A percentile compares a stretch with the other conserved stretches of the same genome.
Conservation (phyloP, 2,888 invertebrate genomes). For the Argyra leucocephala region DNA sequence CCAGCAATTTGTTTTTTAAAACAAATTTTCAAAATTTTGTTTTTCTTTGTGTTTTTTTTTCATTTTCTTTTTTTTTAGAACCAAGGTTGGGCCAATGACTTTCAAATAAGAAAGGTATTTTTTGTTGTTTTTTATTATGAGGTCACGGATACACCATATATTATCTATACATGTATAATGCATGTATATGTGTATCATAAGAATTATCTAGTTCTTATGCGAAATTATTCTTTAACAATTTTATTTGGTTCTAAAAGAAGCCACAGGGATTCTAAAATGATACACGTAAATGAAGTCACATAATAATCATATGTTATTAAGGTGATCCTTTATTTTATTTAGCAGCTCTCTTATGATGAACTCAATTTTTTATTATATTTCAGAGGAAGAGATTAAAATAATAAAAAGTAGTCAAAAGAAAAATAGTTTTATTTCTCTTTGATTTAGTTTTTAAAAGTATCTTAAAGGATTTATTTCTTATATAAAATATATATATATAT, state of each 20-base stretch:
- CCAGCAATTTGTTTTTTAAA: too few species aligned
- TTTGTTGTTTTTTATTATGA: background rate
- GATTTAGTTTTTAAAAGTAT: too few species aligned
- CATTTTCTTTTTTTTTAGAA: too few species aligned
- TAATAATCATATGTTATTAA: slow-evolving; percentile 2
- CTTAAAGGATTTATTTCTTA: too few species aligned
- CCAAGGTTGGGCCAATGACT: too few species aligned
- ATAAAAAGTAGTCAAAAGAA: too few species aligned
- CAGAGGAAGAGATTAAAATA: too few species aligned
- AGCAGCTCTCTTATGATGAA: background rate
- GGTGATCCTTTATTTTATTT: slow-evolving; percentile 1
- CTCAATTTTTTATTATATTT: background rate
- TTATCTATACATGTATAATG: background rate
- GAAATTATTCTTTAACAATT: background rate
- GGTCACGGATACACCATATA: background rate
- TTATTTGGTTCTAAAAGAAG: background rate
- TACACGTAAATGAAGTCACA: background rate
- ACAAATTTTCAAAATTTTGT: too few species aligned
- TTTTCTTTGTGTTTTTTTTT: too few species aligned
- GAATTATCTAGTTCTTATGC: background rate
- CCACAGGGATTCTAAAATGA: background rate
- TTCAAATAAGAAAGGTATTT: background rate
- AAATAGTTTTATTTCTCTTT: too few species aligned
- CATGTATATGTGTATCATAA: background rate
- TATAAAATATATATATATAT: too few species aligned